Base-by-base conservation (phyloP, 2,888 invertebrate species). In the Brachyptera putata region DNA sequence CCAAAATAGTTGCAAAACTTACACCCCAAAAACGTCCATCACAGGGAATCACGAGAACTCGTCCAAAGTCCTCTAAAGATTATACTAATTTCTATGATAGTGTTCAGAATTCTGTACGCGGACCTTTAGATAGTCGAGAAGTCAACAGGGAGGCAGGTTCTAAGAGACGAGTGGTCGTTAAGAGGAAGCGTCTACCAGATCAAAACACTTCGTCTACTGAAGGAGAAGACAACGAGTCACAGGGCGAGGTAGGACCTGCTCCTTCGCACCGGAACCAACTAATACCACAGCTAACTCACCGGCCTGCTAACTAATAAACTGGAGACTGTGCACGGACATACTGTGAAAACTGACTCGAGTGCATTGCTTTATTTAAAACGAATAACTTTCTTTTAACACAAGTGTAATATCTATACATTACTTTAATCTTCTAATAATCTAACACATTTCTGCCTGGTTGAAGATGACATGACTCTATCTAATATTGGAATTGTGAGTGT, bases 81-180 rank as follows among this genome's bases (percentile, higher is more conserved):
- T 7, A 30, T 30, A 30, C 30, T 30, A 5, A 5, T 7, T 2
- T 13, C n/a, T 46, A 16, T 2, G 5, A 22, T 4, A 24, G 24
- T 1, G 21, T 24, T 22, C 46, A 46, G 24, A 46, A 34, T 37
- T 36, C 53, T 21, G 53, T 53, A 9, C 9, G 16, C 34, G 43
- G 11, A 4, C 21, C 18, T 3, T 9, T 5, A 5, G 50, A 50
- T 18, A 36, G 36, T 21, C 16, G 13, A n/a, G 46, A 46, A n/a
- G 46, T 22, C 56, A 41, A 18, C 16, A 7, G 37, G 1, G 56
- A 7, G 30, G 34, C 49, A 4, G 49, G 14, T 39, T 24, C 16
- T 21, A 60, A 60, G 43, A 16, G 60, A 9, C 36, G 60, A 5
- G 56, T 41, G 9, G 55, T 61, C 14, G 48, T 58, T 39, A 61